Evolutionary conservation across 2,113 vertebrate species (phyloP).

Genomic region (Ochotona princeps): DNA sequence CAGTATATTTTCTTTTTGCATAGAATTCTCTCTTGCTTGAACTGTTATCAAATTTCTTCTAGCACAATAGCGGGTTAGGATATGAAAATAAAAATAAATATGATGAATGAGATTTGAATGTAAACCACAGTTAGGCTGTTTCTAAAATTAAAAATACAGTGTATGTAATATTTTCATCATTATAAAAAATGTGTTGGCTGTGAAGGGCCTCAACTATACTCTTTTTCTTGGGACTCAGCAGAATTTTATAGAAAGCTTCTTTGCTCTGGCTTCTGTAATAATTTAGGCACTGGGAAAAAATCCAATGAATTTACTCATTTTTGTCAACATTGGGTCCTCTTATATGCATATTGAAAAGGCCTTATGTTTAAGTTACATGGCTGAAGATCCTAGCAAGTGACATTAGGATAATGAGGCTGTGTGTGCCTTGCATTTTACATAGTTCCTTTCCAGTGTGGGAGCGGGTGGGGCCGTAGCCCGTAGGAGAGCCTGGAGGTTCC

Average conservation of each 20-base stretch:
- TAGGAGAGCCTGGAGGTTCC: neutral
- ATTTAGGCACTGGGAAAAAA: neutral
- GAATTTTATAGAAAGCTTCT: neutral
- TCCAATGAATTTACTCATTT: neutral
- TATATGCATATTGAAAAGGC: neutral
- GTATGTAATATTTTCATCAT: neutral
- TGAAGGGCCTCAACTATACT: neutral
- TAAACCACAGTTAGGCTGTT: neutral
- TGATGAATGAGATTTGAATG: neutral
- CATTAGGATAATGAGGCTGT: neutral
- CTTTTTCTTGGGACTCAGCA: neutral
- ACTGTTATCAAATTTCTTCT: neutral
- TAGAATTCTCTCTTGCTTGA: neutral
- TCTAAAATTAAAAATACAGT: neutral
- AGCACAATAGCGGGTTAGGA: neutral
- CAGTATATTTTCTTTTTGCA: neutral
- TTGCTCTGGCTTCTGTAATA: neutral
- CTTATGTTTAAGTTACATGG: neutral
- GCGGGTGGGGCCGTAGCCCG: neutral
- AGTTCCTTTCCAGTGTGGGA: neutral
- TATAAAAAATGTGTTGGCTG: neutral
- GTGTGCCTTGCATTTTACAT: neutral
- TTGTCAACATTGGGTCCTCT: neutral
- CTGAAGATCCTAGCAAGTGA: neutral
- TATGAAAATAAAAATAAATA: neutral